Base-by-base conservation (phyloP, 2,113 vertebrate genomes). In the Xenus cinereus region DNA sequence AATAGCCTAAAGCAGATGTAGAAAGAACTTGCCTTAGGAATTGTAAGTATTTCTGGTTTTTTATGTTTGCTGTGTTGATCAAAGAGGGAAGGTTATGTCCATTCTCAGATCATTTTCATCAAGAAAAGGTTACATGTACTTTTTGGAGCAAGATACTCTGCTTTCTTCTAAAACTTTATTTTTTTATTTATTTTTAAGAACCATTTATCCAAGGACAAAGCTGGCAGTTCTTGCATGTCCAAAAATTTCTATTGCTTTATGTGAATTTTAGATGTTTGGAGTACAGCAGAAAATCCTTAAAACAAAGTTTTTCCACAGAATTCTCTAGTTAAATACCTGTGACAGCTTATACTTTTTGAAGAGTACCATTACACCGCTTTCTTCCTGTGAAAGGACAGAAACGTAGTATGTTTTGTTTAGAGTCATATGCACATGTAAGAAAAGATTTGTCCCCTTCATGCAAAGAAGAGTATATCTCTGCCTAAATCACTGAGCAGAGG, bases 1-100 rank as follows among this genome's bases (percentile, higher is more conserved):
- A 97, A 96, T 95, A 97, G 76, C 74, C 72, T 94, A 86, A 89
- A 81, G 77, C 92, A 97, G 82, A 87, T 89, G 89, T 57, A 80
- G 88, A 89, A 88, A 75, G 78, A 93, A 78, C 54, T 95, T 96
- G 92, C 28, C 37, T 72, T 90, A 90, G 62, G 79, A 85, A 67
- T 89, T 88, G 10, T 54, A 81, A 95, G 73, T 84, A 85, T 95
- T 96, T 96, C 45, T 84, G 41, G 20, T 87, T 50, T 74, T 87
- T 91, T 60, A 57, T 92, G 39, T 78, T 87, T 51, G 19, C 57
- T 91, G 17, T 54, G 21, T 87, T 96, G 64, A 57, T 87, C n/a
- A n/a, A 67, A 92, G 54, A 81, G 51, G 35, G 41, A 86, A 71
- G 66, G 56, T 91, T 56, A 39, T 80, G 59, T 71, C 71, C 56